These are phyloP conservation scores for Leptinotarsa haldemani DNA, from an alignment of 2,888 invertebrate genomes.

Conservation along the genomic window DNA sequence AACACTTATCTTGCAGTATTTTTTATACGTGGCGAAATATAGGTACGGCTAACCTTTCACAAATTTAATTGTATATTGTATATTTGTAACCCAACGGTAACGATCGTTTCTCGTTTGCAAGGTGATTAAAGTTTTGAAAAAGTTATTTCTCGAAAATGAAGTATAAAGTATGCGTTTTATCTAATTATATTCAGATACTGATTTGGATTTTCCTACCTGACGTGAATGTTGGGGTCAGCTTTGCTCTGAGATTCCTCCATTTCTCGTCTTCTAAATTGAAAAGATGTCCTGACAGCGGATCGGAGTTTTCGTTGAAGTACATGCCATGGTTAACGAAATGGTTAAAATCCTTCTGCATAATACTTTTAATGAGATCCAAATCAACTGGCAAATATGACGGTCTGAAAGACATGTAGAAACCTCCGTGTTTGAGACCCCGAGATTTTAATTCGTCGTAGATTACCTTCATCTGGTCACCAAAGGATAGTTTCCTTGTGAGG, in stretches of 20 bases:
- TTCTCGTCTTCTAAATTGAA: slow-evolving; percentile 57
- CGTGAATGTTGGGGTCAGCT: slow-evolving; percentile 58
- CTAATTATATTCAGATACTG: no score
- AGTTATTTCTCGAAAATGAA: no score
- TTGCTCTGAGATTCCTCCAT: slow-evolving; percentile 64
- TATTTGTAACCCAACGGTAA: no score
- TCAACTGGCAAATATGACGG: slow-evolving; percentile 59
- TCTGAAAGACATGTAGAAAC: slow-evolving; percentile 48
- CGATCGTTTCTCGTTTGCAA: no score
- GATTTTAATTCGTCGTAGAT: slow-evolving; percentile 46
- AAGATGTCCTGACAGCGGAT: slow-evolving; percentile 56
- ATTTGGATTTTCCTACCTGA: slow-evolving; percentile 30
- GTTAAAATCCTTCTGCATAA: slow-evolving; percentile 60
- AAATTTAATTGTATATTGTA: no score
- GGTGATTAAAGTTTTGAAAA: no score
- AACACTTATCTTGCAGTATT: no score
- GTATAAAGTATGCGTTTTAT: no score
- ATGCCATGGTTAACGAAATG: slow-evolving; percentile 59
- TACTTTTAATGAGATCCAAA: slow-evolving; percentile 57
- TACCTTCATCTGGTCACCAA: slow-evolving; percentile 28
- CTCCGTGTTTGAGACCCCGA: slow-evolving; percentile 48
- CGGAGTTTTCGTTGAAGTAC: slow-evolving; percentile 55
- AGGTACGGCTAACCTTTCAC: no score
- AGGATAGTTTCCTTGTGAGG: slow-evolving; percentile 13
- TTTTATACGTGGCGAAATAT: no score